A percentile compares a stretch with the other conserved stretches of the same genome.
These are phyloP conservation scores for Archegozetes longisetosus DNA, from an alignment of 1,140 invertebrate genomes.

Conservation along the genomic window DNA sequence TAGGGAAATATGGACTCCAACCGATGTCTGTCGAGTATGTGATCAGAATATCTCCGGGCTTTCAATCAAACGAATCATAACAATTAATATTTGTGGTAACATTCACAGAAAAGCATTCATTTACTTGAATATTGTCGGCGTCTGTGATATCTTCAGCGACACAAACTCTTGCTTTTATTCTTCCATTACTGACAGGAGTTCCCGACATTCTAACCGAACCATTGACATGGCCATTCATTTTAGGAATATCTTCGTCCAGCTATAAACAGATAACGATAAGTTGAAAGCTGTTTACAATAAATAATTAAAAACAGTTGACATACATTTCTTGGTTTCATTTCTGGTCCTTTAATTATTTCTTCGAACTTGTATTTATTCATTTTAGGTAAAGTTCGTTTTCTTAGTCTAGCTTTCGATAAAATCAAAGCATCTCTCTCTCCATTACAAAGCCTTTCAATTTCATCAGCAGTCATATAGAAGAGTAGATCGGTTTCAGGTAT, in stretches of 20 bases:
- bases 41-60: constrained; percentile 55
- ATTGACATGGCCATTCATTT: background rate
- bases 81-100: background rate
- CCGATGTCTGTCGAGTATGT: constrained; percentile 62
- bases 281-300: background rate
- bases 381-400: constrained; percentile 38
- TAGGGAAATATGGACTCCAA: constrained; percentile 71
- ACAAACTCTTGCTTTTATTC: constrained; percentile 45
- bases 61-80: constrained; percentile 25
- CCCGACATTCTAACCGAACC: constrained; percentile 32
- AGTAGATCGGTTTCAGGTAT: constrained; percentile 47
- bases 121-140: constrained; percentile 29
- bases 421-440: constrained; percentile 36
- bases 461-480: constrained; percentile 48
- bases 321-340: constrained; percentile 6
- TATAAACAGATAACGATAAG: background rate
- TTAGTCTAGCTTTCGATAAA: constrained; percentile 44
- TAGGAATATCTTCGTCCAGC: background rate
- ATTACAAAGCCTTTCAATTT: constrained; percentile 42
- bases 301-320: background rate
- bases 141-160: constrained; percentile 39
- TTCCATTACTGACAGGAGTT: constrained; percentile 51
- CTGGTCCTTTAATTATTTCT: constrained; percentile 39
- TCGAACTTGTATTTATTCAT: constrained; percentile 44
- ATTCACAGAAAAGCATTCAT: background rate